phyloP scores from a whole-genome alignment of 1,140 invertebrate species.

The Phymastichus coffea region DNA sequence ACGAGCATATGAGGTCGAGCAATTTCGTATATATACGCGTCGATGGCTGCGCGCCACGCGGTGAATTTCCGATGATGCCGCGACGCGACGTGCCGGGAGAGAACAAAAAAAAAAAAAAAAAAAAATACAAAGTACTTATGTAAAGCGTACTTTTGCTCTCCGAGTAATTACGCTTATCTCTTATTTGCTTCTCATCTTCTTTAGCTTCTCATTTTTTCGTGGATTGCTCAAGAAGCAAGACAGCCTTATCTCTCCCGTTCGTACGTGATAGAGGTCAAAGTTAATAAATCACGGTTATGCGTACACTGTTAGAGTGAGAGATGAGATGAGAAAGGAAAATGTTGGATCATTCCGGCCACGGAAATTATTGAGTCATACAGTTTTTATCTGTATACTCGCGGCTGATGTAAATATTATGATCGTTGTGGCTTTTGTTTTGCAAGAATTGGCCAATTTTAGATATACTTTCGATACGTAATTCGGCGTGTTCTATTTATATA shows the following conservation, averaged over 20 bases:
- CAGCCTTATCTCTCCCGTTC: conserved; percentile 9
- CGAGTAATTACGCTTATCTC: conserved; percentile 33
- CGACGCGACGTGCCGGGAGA: background rate
- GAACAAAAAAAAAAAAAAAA: background rate
- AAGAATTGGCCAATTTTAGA: no score
- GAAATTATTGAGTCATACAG: no score
- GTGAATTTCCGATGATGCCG: conserved; percentile 27
- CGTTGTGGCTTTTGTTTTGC: no score
- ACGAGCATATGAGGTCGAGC: conserved; percentile 18
- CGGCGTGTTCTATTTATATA: no score
- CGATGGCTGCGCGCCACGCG: background rate
- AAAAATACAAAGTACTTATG: conserved; percentile 24
- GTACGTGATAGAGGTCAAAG: conserved; percentile 3
- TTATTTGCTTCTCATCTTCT: background rate
- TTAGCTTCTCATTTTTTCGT: conserved; percentile 16
- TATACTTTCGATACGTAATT: no score
- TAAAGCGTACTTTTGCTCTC: conserved; percentile 33
- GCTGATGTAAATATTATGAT: no score
- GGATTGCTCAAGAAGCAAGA: conserved; percentile 35
- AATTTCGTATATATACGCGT: conserved; percentile 7
- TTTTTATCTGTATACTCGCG: no score
- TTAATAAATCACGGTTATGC: conserved; percentile 22
- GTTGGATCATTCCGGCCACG: no score
- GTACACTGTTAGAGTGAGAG: no score
- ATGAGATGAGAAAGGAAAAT: no score